Percentiles rank a stretch among this genome's conserved stretches.
Conservation (phyloP, 2,888 invertebrate genomes). For the Patella caerulea region DNA sequence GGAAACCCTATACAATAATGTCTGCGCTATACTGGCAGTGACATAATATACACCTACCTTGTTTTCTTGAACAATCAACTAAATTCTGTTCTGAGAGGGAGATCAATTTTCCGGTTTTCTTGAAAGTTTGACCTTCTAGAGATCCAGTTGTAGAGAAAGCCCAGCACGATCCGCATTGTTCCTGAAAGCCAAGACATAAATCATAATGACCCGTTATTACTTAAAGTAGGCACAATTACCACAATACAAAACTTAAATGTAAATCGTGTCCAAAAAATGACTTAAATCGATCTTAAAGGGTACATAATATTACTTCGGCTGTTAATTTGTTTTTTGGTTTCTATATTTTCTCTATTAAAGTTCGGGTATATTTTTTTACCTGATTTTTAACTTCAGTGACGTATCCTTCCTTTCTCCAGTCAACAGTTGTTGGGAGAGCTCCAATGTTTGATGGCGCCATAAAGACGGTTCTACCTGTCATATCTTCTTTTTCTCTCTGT, state of each 20-base stretch:
- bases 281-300: too few relatives aligned
- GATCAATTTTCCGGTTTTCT: constrained; percentile 77
- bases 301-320: too few relatives aligned
- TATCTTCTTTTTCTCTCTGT: constrained; percentile 26
- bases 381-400: constrained; percentile 67
- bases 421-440: constrained; percentile 52
- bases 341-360: too few relatives aligned
- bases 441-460: constrained; percentile 36
- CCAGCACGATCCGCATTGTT: constrained; percentile 89
- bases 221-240: background rate
- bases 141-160: constrained; percentile 85
- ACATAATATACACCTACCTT: constrained; percentile 41
- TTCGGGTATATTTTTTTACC: constrained; percentile 32
- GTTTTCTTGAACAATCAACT: constrained; percentile 70
- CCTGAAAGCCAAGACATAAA: constrained; percentile 74
- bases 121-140: constrained; percentile 69
- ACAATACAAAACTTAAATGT: too few relatives aligned
- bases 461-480: constrained; percentile 28
- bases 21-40: too few relatives aligned
- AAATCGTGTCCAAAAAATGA: too few relatives aligned
- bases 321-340: too few relatives aligned
- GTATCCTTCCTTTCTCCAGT: constrained; percentile 66
- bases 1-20: too few relatives aligned
- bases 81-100: constrained; percentile 71
- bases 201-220: background rate